phyloP scores from a whole-genome alignment of 2,113 vertebrate genomes.

The Urocynchramus pylzowi region DNA sequence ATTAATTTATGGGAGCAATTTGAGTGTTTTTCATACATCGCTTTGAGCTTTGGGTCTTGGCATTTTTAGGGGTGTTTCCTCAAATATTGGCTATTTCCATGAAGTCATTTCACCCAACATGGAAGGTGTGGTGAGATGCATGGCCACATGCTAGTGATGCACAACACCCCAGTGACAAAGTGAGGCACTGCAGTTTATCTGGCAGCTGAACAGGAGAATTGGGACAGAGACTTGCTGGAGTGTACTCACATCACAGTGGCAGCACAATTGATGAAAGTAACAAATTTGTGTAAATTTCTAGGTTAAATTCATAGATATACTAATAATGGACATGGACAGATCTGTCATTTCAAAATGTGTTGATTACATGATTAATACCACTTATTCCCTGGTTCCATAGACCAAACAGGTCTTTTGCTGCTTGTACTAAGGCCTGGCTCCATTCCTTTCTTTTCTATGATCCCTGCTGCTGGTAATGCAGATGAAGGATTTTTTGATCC shows the following conservation, averaged over 20 bases:
- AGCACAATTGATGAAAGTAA: neutral
- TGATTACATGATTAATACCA: neutral
- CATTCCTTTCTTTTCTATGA: neutral
- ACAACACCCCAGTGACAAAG: neutral
- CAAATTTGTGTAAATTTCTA: neutral
- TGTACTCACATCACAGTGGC: neutral
- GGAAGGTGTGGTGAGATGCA: neutral
- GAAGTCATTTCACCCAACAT: neutral
- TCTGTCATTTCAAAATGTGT: neutral
- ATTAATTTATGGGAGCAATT: neutral
- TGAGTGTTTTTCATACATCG: accelerated
- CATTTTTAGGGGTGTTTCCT: neutral
- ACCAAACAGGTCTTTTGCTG: neutral
- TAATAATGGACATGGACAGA: neutral
- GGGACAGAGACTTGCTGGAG: neutral
- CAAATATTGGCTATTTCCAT: neutral
- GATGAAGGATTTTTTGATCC: neutral
- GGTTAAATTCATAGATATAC: neutral
- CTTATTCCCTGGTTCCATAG: neutral
- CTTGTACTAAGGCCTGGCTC: neutral
- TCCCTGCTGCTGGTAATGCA: neutral
- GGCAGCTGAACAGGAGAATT: neutral
- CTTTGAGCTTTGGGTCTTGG: neutral
- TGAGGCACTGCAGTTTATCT: accelerated
- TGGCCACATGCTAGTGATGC: neutral